These are phyloP conservation scores for Rhizomys pruinosus DNA, from an alignment of 2,113 vertebrate genomes.

Conservation along the genomic window DNA sequence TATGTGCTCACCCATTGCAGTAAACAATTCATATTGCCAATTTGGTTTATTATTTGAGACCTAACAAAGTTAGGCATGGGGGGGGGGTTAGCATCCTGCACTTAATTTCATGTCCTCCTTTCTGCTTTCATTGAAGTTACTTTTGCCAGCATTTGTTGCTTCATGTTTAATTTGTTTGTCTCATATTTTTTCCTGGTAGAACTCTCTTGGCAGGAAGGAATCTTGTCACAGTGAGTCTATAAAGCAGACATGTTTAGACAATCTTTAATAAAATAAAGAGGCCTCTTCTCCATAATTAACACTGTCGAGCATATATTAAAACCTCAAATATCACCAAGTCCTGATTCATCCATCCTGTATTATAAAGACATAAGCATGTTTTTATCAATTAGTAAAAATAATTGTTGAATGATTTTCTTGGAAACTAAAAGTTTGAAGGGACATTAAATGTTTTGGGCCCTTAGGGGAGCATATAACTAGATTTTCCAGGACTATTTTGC, in stretches of 20 bases:
- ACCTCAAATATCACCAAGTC: constrained; percentile 44
- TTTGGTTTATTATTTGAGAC: constrained; percentile 27
- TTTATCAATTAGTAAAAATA: constrained; percentile 81
- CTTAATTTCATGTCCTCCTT: background rate
- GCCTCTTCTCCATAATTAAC: constrained; percentile 50
- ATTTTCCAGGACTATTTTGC: constrained; percentile 80
- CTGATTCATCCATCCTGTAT: constrained; percentile 61
- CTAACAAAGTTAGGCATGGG: constrained; percentile 22
- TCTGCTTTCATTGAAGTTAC: constrained; percentile 26
- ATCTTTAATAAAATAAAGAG: constrained; percentile 81
- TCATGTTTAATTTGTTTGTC: constrained; percentile 64
- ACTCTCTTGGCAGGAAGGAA: constrained; percentile 71
- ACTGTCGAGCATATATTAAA: constrained; percentile 41
- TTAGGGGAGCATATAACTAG: constrained; percentile 82
- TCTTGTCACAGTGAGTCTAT: constrained; percentile 76
- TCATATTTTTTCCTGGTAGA: constrained; percentile 73
- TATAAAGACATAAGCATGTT: constrained; percentile 78
- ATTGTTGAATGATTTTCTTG: constrained; percentile 81
- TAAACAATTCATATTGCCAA: background rate
- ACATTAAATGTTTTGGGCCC: constrained; percentile 72
- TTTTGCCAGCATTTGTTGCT: constrained; percentile 52
- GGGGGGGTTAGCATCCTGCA: background rate
- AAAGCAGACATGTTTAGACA: constrained; percentile 77
- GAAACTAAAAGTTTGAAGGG: constrained; percentile 75
- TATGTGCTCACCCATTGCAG: background rate